Evolutionary conservation across 1,140 invertebrate species (phyloP).

Genomic region (Drosophila suzukii): DNA sequence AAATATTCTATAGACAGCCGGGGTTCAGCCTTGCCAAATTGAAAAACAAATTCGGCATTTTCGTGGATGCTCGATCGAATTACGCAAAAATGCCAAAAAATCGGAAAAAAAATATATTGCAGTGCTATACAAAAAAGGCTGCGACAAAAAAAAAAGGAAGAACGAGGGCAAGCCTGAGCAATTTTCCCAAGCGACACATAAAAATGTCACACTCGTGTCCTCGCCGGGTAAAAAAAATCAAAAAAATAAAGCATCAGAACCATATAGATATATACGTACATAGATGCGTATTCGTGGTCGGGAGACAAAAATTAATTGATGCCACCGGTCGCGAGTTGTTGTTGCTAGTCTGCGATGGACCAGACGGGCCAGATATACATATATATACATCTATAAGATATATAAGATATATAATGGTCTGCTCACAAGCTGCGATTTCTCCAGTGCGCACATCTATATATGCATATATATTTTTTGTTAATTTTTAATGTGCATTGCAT

Average conservation of each 20-base stretch:
- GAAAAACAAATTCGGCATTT: conserved; percentile 23
- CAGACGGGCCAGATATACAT: conserved; percentile 41
- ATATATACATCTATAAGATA: conserved; percentile 4
- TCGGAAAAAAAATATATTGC: conserved; percentile 1
- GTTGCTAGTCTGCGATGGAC: conserved; percentile 59
- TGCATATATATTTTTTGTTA: not conserved
- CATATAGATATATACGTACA: conserved; percentile 12
- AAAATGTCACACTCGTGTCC: conserved; percentile 41
- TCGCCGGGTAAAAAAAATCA: conserved; percentile 11
- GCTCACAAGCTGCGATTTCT: conserved; percentile 1
- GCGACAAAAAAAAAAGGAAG: not conserved
- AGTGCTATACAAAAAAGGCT: conserved; percentile 7
- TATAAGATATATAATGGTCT: not conserved
- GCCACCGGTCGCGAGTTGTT: conserved; percentile 51
- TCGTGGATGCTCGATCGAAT: conserved; percentile 29
- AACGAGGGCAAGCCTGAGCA: conserved; percentile 13
- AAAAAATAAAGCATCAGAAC: not conserved
- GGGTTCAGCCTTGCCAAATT: conserved; percentile 21
- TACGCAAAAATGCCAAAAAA: conserved; percentile 21
- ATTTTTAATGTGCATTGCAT: conserved; percentile 65
- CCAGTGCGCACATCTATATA: not conserved
- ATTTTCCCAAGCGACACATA: conserved; percentile 34
- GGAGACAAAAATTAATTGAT: conserved; percentile 71
- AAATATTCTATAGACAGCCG: conserved; percentile 16
- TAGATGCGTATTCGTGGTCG: conserved; percentile 24